A percentile compares a stretch with the other conserved stretches of the same genome.
phyloP scores from a whole-genome alignment of 2,797 vertebrate genomes.

The Myiothlypis coronata region DNA sequence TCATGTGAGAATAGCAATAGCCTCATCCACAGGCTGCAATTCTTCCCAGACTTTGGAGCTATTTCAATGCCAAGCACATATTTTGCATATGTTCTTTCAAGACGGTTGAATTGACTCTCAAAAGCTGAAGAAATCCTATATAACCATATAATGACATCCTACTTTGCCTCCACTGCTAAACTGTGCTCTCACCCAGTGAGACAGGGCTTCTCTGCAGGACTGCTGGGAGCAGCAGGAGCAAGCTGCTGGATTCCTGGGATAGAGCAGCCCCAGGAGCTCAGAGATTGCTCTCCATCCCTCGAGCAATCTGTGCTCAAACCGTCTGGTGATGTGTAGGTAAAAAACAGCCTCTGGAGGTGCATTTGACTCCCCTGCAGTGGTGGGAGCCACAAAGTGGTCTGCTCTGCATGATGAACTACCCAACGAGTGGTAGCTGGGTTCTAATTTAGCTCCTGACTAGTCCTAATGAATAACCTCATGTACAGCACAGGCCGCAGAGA shows the following conservation, averaged over 20 bases:
- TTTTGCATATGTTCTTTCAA: not conserved
- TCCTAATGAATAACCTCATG: slow-evolving; percentile 56
- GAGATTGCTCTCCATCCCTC: not conserved
- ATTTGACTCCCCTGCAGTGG: not conserved
- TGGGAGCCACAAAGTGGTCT: not conserved
- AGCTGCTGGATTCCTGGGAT: not conserved
- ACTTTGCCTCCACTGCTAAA: not conserved
- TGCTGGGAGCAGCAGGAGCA: not conserved
- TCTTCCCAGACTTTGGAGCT: not conserved
- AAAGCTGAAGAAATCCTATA: not conserved
- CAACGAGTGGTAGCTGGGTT: not conserved
- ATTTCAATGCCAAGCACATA: not conserved
- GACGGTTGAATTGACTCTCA: not conserved
- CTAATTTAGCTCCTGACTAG: slow-evolving; percentile 23
- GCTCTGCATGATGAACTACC: slow-evolving; percentile 9
- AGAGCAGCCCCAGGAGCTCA: not conserved
- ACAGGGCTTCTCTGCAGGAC: not conserved
- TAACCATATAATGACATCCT: not conserved
- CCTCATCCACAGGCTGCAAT: not conserved
- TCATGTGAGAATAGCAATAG: not conserved
- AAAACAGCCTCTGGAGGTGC: not conserved
- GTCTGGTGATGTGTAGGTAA: not conserved
- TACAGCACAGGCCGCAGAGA: not conserved
- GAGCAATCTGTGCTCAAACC: not conserved
- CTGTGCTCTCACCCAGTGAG: not conserved